Evolutionary conservation across 2,797 vertebrate genomes (phyloP).

Genomic region (Lates japonicus): DNA sequence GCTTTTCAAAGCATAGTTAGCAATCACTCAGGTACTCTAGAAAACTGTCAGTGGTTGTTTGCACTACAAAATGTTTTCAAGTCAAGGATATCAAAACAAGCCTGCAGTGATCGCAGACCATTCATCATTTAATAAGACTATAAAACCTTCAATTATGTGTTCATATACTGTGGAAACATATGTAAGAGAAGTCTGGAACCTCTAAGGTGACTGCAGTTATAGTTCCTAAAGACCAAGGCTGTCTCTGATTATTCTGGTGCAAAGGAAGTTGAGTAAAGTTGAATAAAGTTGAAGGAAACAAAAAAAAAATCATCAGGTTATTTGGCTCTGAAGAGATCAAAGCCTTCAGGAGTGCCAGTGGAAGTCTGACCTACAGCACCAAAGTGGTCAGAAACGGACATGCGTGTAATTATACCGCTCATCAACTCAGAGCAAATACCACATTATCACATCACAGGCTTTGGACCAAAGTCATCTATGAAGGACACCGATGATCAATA

Average conservation of each 20-base stretch:
- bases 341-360: background rate
- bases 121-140: conserved; percentile 17
- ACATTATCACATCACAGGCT: conserved; percentile 61
- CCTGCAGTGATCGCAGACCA: conserved; percentile 4
- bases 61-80: conserved; percentile 7
- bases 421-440: conserved; percentile 39
- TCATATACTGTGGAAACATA: too few species aligned
- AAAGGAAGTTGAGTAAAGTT: background rate
- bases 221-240: background rate
- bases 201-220: background rate
- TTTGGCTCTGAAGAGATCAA: conserved; percentile 27
- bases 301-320: conserved; percentile 6
- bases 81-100: conserved; percentile 17
- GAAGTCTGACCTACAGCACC: background rate
- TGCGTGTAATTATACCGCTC: conserved; percentile 21
- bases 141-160: background rate
- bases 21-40: background rate
- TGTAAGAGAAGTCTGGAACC: background rate
- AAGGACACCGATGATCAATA: conserved; percentile 71
- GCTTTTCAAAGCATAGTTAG: conserved; percentile 20
- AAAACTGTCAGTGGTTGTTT: conserved; percentile 4
- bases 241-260: background rate
- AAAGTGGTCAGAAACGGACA: conserved; percentile 9
- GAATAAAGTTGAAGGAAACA: background rate
- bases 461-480: conserved; percentile 47